A percentile compares a stretch with the other conserved stretches of the same genome.
These are phyloP conservation scores for Dasysyrphus albostriatus DNA, from an alignment of 2,888 invertebrate species.

Conservation along the genomic window DNA sequence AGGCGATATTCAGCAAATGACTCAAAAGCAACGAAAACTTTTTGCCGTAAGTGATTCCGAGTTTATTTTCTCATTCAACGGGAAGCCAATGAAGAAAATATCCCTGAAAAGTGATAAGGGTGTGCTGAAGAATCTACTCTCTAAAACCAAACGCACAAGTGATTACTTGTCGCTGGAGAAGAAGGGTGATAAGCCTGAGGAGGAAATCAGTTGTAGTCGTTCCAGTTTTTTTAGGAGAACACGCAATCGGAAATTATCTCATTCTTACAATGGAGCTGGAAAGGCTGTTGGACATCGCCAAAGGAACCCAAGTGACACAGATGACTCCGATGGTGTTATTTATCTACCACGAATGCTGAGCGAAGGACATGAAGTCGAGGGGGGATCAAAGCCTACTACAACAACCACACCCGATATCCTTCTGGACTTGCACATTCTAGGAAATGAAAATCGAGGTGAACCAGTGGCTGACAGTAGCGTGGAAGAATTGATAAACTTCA, in stretches of 20 bases:
- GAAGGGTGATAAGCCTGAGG: conserved; percentile 81
- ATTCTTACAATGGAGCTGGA: conserved; percentile 82
- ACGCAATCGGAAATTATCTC: conserved; percentile 82
- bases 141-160: conserved; percentile 82
- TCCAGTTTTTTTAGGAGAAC: conserved; percentile 80
- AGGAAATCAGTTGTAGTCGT: conserved; percentile 78
- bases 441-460: conserved; percentile 71
- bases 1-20: conserved; percentile 57
- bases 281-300: conserved; percentile 78
- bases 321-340: conserved; percentile 78
- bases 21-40: conserved; percentile 78
- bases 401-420: conserved; percentile 82
- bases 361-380: conserved; percentile 77
- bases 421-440: conserved; percentile 82
- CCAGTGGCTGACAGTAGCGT: conserved; percentile 65
- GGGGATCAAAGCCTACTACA: conserved; percentile 68
- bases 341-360: conserved; percentile 79
- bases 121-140: conserved; percentile 81
- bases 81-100: conserved; percentile 77
- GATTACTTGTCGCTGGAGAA: conserved; percentile 82
- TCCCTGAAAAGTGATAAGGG: conserved; percentile 80
- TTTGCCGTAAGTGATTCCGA: conserved; percentile 83
- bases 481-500: conserved; percentile 66
- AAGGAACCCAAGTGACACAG: conserved; percentile 81
- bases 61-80: conserved; percentile 80